Evolutionary conservation across 2,113 vertebrate genomes (phyloP).

Genomic region (Eurystomus gularis): DNA sequence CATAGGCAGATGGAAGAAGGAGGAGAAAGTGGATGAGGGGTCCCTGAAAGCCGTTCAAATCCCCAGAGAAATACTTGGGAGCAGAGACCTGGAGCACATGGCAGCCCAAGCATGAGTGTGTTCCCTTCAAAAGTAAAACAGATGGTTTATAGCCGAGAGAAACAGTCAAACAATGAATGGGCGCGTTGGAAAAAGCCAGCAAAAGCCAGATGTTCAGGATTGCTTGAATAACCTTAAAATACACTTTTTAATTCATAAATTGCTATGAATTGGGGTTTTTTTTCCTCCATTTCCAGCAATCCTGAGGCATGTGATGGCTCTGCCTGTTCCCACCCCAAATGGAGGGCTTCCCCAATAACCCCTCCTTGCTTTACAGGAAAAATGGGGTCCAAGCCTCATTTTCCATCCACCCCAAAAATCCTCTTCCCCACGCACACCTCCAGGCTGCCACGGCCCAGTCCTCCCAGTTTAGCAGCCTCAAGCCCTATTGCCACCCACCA

Average conservation of each 20-base stretch:
- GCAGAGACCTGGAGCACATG: fast-evolving
- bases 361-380: background rate
- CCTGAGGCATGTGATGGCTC: background rate
- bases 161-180: background rate
- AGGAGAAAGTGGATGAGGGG: too few species aligned
- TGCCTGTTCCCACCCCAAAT: background rate
- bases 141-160: background rate
- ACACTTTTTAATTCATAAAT: background rate
- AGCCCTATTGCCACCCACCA: background rate
- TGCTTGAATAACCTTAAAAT: background rate
- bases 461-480: background rate
- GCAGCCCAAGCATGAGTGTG: fast-evolving
- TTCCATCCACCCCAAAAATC: background rate
- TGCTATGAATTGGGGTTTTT: fast-evolving
- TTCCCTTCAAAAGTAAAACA: background rate
- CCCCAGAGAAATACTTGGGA: background rate
- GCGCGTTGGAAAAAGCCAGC: background rate
- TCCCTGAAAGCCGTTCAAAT: fast-evolving
- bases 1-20: background rate
- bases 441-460: background rate
- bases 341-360: fast-evolving
- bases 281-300: background rate
- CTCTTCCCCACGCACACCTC: fast-evolving
- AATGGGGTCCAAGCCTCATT: background rate
- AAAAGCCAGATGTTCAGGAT: background rate